Evolutionary conservation across 64 coral and sea anemone genomes (phyloP).

Genomic region (Stichodactyla mertensii): DNA sequence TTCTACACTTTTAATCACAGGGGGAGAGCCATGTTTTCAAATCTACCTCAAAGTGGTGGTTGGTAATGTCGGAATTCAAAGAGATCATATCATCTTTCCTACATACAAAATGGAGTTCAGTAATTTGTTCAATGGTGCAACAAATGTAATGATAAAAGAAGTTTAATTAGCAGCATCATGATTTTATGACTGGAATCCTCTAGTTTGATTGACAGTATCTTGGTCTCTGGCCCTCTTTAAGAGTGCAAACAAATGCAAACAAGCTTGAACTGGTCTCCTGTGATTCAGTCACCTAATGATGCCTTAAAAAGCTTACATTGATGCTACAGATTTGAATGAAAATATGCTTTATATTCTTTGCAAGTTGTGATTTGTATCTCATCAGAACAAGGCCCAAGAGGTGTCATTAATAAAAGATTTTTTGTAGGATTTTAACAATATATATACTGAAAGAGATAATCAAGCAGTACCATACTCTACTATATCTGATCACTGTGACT

Average conservation of each 20-base stretch:
- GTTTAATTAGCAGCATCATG: no score
- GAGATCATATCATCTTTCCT: background rate
- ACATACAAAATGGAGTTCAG: background rate
- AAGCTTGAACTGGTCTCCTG: no score
- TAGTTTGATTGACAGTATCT: no score
- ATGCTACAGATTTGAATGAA: no score
- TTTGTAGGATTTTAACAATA: background rate
- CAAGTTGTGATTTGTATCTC: background rate
- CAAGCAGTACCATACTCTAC: background rate
- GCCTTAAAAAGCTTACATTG: no score
- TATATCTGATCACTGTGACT: background rate
- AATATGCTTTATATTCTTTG: background rate
- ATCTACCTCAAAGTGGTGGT: conserved; percentile 22
- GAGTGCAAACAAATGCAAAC: no score
- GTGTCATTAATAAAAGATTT: background rate
- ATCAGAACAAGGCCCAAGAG: background rate
- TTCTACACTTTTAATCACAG: conserved; percentile 97
- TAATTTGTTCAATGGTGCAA: background rate
- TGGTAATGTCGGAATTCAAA: background rate
- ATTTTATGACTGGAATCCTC: no score
- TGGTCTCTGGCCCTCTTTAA: no score
- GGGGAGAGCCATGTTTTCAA: conserved; percentile 76
- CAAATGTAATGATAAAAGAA: no score
- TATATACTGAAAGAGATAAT: background rate
- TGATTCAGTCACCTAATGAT: no score